Conservation (phyloP, 35 echinoderm and acorn worm genomes). For the Ophioderma brevispina region DNA sequence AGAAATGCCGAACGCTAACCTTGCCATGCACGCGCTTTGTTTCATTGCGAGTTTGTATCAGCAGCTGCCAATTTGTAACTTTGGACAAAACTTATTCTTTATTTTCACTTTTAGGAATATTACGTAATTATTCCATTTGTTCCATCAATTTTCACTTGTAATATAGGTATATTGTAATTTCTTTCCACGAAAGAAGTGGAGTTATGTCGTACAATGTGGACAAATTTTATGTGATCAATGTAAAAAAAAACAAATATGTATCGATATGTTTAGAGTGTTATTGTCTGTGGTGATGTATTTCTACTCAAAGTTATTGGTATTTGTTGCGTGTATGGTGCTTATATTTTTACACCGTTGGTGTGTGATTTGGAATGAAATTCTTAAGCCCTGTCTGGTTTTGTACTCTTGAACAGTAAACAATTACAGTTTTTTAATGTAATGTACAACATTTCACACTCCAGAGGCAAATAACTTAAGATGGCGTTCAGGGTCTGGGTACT, state of each 20-base stretch:
- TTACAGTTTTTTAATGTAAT: too few species aligned
- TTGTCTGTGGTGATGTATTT: constrained; percentile 4
- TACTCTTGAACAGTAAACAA: not conserved
- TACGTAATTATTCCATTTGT: not conserved
- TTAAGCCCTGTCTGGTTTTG: not conserved
- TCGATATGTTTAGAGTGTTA: not conserved
- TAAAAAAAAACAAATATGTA: not conserved
- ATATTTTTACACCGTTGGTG: not conserved
- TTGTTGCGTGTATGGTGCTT: not conserved
- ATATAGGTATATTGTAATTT: not conserved
- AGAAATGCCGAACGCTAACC: constrained; percentile 1
- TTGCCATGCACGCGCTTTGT: not conserved
- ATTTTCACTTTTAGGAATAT: not conserved
- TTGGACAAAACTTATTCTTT: not conserved
- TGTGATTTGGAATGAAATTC: constrained; percentile 1
- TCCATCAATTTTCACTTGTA: not conserved
- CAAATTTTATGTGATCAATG: constrained; percentile 6
- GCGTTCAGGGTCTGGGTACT: too few species aligned
- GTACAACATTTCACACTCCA: too few species aligned
- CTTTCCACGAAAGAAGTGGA: not conserved
- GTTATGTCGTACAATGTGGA: not conserved
- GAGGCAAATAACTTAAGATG: too few species aligned
- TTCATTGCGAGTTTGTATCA: not conserved
- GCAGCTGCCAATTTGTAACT: not conserved
- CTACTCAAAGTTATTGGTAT: constrained; percentile 3